Evolutionary conservation across 2,797 vertebrate genomes (phyloP).

Genomic region (Sarcoramphus papa): DNA sequence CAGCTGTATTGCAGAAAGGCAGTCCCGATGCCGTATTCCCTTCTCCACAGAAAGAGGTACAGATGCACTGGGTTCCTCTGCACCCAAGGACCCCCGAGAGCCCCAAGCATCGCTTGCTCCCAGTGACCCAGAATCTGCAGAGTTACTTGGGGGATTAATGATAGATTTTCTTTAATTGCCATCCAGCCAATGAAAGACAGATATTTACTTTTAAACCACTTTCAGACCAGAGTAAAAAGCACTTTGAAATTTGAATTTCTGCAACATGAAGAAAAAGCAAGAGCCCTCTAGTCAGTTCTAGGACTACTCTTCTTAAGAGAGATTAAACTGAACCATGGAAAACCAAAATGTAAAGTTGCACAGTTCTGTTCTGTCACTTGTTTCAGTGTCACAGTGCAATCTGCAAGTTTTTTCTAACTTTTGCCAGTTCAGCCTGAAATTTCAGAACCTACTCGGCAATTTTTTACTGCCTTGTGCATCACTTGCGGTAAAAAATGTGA

Average conservation of each 20-base stretch:
- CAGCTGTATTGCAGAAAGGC: not conserved
- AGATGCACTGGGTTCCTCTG: not conserved
- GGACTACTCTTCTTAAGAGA: not conserved
- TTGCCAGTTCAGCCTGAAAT: not conserved
- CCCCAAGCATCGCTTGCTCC: not conserved
- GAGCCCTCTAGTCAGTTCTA: not conserved
- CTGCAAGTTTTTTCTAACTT: not conserved
- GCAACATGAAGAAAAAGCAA: not conserved
- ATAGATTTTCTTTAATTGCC: slow-evolving; percentile 22
- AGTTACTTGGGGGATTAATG: not conserved
- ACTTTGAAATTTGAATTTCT: slow-evolving; percentile 21
- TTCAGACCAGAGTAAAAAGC: not conserved
- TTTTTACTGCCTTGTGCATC: not conserved
- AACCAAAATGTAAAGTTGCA: not conserved
- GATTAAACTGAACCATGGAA: not conserved
- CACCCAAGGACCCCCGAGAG: not conserved
- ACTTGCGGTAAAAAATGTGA: not conserved
- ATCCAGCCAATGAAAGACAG: slow-evolving; percentile 33
- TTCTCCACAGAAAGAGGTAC: not conserved
- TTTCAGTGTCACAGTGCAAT: not conserved
- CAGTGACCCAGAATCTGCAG: not conserved
- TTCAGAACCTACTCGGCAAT: not conserved
- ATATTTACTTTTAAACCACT: slow-evolving; percentile 44
- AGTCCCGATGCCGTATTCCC: rapidly evolving
- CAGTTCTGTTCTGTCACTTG: not conserved